phyloP scores from a whole-genome alignment of 2,888 invertebrate genomes.

The Dryobotodes eremita region DNA sequence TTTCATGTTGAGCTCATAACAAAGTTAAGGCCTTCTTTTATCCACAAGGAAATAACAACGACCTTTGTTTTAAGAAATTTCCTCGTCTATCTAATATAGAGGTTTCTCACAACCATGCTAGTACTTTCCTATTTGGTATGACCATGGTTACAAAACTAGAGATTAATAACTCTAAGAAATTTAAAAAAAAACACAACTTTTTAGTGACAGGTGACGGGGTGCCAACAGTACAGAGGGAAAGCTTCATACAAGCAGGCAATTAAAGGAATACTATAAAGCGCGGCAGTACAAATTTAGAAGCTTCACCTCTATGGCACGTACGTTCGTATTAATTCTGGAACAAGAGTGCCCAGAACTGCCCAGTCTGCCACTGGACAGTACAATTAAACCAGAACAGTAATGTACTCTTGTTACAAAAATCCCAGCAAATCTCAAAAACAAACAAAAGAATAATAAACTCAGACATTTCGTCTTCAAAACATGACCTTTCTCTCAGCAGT shows the following conservation, averaged over 20 bases:
- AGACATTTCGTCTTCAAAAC: slow-evolving; percentile 6
- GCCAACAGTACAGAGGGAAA: neutral
- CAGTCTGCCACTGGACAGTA: too few species aligned
- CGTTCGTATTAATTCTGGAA: neutral
- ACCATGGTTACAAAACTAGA: neutral
- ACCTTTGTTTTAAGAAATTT: neutral
- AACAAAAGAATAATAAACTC: slow-evolving; percentile 25
- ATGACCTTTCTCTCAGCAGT: slow-evolving; percentile 36
- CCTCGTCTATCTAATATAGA: neutral
- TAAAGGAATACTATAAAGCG: neutral
- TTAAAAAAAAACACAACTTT: neutral
- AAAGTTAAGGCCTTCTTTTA: neutral
- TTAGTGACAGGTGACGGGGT: neutral
- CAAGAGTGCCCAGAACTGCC: too few species aligned
- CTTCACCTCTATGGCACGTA: neutral
- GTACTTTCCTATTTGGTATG: neutral
- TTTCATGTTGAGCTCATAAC: neutral
- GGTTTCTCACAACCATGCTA: neutral
- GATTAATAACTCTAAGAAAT: neutral
- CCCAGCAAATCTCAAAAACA: slow-evolving; percentile 12
- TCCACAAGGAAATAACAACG: neutral
- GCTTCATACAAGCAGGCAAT: neutral
- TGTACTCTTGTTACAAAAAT: too few species aligned
- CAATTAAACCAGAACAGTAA: too few species aligned
- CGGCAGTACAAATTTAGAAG: neutral